Evolutionary conservation across 2,888 invertebrate species (phyloP), one percentile per base, ranked within the genome.

Genomic region (Atrina japonica): DNA sequence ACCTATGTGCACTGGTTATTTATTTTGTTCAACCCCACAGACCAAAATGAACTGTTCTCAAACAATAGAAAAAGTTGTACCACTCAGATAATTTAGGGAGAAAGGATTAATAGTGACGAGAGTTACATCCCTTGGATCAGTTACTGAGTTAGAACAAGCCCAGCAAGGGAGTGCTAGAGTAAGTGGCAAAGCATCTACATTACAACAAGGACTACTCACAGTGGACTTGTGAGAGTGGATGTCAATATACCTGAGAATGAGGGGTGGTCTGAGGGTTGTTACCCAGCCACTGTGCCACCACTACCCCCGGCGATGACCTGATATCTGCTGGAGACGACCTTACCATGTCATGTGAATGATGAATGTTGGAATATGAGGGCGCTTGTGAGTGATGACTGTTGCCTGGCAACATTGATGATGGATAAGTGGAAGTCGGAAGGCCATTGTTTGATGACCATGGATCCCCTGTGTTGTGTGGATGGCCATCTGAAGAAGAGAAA

Each of bases 331-430:
- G 29, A n/a, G 56, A 66, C 27, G 55, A 25, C 56, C 83, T 83
- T 78, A 86, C 86, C 84, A 85, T 85, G 76, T 86, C 86, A 77
- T 83, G 84, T 69, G 83, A 86, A 78, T 86, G 85, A 82, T 90
- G 90, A 84, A 90, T 88, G 73, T 82, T 85, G 73, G 84, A 83
- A 76, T 88, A 88, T 67, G 89, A 86, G 68, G 90, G 85, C 69
- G 90, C 84, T 79, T 89, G 91, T 81, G 90, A 87, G 78, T 89
- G 87, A 80, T 87, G 87, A 66, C 87, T 81, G 79, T 82, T 82
- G 77, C 81, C 81, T 68, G 83, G 84, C 81, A 89, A 84, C 87
- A 88, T 86, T 75, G 89, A 84, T 63, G 88, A 83, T 43, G 87
- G 86, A 78, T 88, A 87, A 58, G 84, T 85, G 25, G 88, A 87